phyloP scores from a whole-genome alignment of 1,140 invertebrate species.

The Scaptomyza graminum region DNA sequence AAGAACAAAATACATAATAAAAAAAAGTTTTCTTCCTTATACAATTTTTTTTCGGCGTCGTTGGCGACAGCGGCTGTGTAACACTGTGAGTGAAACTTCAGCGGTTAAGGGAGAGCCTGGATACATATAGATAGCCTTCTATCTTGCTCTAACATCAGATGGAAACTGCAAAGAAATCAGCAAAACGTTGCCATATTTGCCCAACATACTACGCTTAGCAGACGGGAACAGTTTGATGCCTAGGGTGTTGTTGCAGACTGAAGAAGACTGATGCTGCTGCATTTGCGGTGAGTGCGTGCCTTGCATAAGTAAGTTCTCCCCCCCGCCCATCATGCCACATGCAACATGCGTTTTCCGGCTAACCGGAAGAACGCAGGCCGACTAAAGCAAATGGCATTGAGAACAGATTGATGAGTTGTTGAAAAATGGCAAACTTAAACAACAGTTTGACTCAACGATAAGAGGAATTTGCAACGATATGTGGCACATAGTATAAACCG shows the following conservation, averaged over 20 bases:
- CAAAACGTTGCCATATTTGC: conserved; percentile 65
- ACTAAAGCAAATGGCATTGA: conserved; percentile 59
- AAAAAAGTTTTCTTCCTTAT: conserved; percentile 53
- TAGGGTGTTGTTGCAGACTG: conserved; percentile 60
- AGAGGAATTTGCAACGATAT: conserved; percentile 50
- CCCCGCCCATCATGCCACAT: neutral
- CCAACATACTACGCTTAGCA: conserved; percentile 21
- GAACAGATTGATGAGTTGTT: conserved; percentile 80
- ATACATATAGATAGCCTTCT: neutral
- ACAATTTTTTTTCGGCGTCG: conserved; percentile 35
- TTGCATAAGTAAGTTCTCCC: conserved; percentile 68
- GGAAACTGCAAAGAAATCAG: conserved; percentile 48
- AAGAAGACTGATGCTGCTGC: conserved; percentile 77
- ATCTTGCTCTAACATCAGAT: neutral
- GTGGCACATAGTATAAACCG: conserved; percentile 19
- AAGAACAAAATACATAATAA: conserved; percentile 78
- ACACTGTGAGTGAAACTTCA: conserved; percentile 39
- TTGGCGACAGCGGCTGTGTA: conserved; percentile 61
- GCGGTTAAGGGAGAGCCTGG: conserved; percentile 1
- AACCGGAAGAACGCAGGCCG: conserved; percentile 51
- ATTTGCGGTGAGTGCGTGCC: conserved; percentile 80
- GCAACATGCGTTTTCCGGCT: conserved; percentile 5
- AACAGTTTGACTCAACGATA: conserved; percentile 41
- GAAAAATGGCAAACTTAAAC: conserved; percentile 82
- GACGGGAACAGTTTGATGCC: conserved; percentile 16